Evolutionary conservation across 2,113 vertebrate species (phyloP).

Genomic region (Urocynchramus pylzowi): DNA sequence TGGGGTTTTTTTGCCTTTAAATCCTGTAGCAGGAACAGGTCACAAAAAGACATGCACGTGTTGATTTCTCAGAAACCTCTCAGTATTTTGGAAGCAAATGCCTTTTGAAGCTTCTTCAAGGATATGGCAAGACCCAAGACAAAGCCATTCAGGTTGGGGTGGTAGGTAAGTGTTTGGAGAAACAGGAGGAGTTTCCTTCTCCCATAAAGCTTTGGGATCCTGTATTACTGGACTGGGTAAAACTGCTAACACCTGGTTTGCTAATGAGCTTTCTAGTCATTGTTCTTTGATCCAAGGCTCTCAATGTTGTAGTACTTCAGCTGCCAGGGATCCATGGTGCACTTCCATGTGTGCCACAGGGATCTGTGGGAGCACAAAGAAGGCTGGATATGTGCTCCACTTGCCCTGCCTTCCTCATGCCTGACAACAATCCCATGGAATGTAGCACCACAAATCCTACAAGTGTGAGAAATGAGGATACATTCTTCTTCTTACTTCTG

Average conservation of each 20-base stretch:
- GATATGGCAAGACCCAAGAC: slow-evolving; percentile 43
- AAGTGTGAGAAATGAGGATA: slow-evolving; percentile 63
- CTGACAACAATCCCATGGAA: neutral
- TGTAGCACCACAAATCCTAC: neutral
- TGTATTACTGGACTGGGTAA: neutral
- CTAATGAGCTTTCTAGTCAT: neutral
- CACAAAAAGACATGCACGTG: slow-evolving; percentile 15
- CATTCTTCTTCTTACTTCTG: slow-evolving; percentile 37
- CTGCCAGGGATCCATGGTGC: neutral
- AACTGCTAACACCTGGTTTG: neutral
- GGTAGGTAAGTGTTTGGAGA: slow-evolving; percentile 74
- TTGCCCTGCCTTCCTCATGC: neutral
- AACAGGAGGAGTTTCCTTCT: slow-evolving; percentile 6
- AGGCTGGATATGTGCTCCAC: neutral
- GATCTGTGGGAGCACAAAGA: neutral
- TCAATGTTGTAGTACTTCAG: neutral
- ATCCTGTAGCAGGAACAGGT: slow-evolving; percentile 66
- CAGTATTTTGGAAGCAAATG: slow-evolving; percentile 72
- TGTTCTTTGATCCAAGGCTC: neutral
- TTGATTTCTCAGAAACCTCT: slow-evolving; percentile 68
- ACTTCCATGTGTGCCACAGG: neutral
- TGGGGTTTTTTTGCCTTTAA: neutral
- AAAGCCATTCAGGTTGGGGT: slow-evolving; percentile 83
- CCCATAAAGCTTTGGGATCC: neutral
- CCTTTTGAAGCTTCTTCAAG: slow-evolving; percentile 78